phyloP scores from a whole-genome alignment of 2,797 vertebrate genomes.

The Triplophysa yarkandensis region DNA sequence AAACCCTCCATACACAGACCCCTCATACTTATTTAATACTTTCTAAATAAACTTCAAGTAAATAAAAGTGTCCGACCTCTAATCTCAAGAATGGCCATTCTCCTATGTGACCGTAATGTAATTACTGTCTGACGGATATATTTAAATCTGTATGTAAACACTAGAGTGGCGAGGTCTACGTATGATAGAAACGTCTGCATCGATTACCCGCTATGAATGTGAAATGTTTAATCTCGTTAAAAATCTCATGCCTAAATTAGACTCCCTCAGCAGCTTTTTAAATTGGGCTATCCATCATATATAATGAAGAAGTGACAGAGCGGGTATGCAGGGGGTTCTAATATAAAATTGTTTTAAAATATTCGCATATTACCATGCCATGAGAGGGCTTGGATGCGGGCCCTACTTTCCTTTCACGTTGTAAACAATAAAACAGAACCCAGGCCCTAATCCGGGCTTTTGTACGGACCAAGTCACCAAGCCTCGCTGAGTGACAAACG shows the following conservation, averaged over 20 bases:
- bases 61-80: not conserved
- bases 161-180: conserved; percentile 48
- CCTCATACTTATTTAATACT: not conserved
- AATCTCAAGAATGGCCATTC: conserved; percentile 46
- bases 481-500: conserved; percentile 20
- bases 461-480: conserved; percentile 27
- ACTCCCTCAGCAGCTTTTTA: conserved; percentile 65
- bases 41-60: conserved; percentile 11
- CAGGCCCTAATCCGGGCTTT: conserved; percentile 27
- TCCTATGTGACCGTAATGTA: conserved; percentile 56
- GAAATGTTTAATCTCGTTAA: conserved; percentile 65
- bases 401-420: not conserved
- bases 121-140: conserved; percentile 60
- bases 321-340: conserved; percentile 50
- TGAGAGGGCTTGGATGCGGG: not conserved
- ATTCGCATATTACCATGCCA: conserved; percentile 47
- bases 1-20: not conserved
- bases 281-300: conserved; percentile 66
- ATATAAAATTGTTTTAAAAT: conserved; percentile 59
- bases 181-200: conserved; percentile 64
- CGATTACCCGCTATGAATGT: conserved; percentile 61
- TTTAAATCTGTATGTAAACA: conserved; percentile 61
- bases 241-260: conserved; percentile 66
- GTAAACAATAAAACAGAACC: conserved; percentile 37
- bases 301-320: conserved; percentile 63